Evolutionary conservation across 2,797 vertebrate genomes (phyloP).

Genomic region (Varecia variegata): DNA sequence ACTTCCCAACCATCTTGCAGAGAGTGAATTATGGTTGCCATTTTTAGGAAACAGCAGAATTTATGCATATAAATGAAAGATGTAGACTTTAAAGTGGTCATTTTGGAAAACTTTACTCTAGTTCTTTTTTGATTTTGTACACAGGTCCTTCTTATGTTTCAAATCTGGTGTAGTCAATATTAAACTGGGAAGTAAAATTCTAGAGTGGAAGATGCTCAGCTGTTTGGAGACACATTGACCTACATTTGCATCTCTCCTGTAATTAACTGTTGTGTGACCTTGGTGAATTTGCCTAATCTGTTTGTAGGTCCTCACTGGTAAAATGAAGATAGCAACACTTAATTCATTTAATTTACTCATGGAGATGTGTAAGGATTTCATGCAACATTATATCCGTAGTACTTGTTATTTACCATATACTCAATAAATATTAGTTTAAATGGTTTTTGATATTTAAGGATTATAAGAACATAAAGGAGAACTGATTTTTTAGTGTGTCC

Average conservation of each 20-base stretch:
- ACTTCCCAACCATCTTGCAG: neutral
- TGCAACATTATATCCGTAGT: neutral
- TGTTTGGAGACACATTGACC: neutral
- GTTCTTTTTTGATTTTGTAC: neutral
- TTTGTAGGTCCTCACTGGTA: neutral
- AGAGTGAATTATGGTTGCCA: neutral
- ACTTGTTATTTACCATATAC: neutral
- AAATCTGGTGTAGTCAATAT: neutral
- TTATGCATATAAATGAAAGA: neutral
- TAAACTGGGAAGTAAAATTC: neutral
- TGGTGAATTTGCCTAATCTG: neutral
- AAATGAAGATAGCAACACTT: neutral
- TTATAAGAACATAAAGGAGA: neutral
- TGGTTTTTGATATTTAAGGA: neutral
- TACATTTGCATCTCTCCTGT: neutral
- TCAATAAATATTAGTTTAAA: neutral
- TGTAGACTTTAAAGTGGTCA: neutral
- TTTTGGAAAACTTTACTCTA: neutral
- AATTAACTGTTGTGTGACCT: neutral
- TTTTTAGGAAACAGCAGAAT: neutral
- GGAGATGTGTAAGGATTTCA: neutral
- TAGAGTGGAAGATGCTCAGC: neutral
- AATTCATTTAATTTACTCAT: neutral
- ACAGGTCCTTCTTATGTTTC: neutral
- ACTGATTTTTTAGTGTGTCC: neutral